Base-by-base conservation (phyloP, 2,888 invertebrate species). In the Eustalomyia histrio region DNA sequence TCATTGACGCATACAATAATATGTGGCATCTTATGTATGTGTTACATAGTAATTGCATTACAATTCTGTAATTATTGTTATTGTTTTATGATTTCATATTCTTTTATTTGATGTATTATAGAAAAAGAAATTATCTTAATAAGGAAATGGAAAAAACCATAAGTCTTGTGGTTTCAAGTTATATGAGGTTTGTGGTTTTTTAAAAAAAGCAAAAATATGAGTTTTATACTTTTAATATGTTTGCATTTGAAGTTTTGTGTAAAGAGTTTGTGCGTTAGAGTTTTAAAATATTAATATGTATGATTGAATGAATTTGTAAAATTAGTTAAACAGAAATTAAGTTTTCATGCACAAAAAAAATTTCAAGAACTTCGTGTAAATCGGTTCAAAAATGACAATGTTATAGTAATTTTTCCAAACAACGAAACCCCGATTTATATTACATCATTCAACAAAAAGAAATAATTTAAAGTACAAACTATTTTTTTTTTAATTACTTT, bases 41-140 rank as follows among this genome's bases (percentile, higher is more conserved):
- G n/a, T 67, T 67, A 17, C 29, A 73, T 58, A 29, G 73, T 74
- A 74, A 74, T 65, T 65, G 58, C 52, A 67, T 60, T 60, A 74
- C 58, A 67, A 35, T n/a, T n/a, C n/a, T 65, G 52, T 58, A 50
- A 65, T 74, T 60, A 74, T 74, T 74, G 57, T 50, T 52, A n/a
- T n/a, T n/a, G 12, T 50, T 6, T 24, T 50, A 24, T 47, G 1
- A 18, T 35, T 7, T 18, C 12, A 12, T 67, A 17, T 29, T 14
- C 4, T 12, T 39, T 39, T 5, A n/a, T 47, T 47, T 47, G 14
- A n/a, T 47, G 43, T 47, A 2, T 47, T 14, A n/a, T 14, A n/a
- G 2, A n/a, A 14, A 47, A n/a, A n/a, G n/a, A n/a, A n/a, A 47
- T 47, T 29, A 63, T 63, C 29, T 64, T 17, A 64, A 50, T 64